phyloP scores from a whole-genome alignment of 2,888 invertebrate genomes.

The Rapana venosa region DNA sequence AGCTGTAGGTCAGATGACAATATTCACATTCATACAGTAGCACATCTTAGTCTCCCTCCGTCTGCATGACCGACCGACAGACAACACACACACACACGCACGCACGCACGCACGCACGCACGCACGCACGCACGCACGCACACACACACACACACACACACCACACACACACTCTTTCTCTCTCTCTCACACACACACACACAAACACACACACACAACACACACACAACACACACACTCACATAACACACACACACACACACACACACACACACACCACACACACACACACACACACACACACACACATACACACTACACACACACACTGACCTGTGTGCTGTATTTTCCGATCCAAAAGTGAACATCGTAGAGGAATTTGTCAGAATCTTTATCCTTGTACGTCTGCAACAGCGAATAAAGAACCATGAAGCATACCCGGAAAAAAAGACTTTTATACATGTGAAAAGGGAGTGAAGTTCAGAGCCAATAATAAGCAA shows the following conservation, averaged over 20 bases:
- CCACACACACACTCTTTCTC: background rate
- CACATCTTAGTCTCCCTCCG: too few relatives aligned
- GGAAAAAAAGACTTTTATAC: too few relatives aligned
- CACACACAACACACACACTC: background rate
- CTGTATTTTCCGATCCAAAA: conserved; percentile 79
- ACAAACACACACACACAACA: background rate
- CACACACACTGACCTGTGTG: conserved; percentile 69
- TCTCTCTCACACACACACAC: background rate
- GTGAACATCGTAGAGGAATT: conserved; percentile 75
- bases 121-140: background rate
- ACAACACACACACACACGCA: background rate
- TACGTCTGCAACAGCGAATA: conserved; percentile 67
- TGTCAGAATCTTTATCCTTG: conserved; percentile 67
- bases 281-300: conserved; percentile 15
- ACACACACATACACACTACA: conserved; percentile 2
- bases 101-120: background rate
- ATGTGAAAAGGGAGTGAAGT: too few relatives aligned
- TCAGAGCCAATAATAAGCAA: too few relatives aligned
- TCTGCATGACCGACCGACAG: background rate
- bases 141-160: background rate
- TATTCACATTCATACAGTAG: background rate
- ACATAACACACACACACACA: background rate
- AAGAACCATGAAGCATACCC: too few relatives aligned
- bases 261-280: background rate
- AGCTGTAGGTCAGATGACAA: background rate